Base-by-base conservation (phyloP, 2,888 invertebrate species). In the Cacoxenus indagator region DNA sequence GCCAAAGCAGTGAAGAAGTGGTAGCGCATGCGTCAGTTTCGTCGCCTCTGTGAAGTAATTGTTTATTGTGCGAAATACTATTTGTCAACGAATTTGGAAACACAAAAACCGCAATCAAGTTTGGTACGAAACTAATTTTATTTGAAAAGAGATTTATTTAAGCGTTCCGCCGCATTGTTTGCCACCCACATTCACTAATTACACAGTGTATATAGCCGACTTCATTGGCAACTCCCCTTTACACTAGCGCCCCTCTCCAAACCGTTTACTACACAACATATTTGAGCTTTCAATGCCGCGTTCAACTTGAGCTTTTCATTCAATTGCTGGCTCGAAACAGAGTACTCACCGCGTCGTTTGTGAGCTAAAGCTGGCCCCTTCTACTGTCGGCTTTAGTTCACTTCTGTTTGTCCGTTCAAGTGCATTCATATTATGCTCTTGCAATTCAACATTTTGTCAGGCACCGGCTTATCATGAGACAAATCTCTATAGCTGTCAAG, bases 301-400 rank as follows among this genome's bases (percentile, higher is more conserved):
- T 24, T 55, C 26, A 55, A 27, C 55, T 24, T 55, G 19, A 55
- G 55, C 55, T 55, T 55, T 55, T 55, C 55, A 55, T 55, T 55
- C 55, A 55, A 55, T 55, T 55, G 55, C 55, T 55, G 24, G 55
- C 55, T 19, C 17, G n/a, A 8, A 55, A 51, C 51, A 14, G 24
- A 24, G 55, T 27, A 27, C 27, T 55, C 26, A 55, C 55, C 27
- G 55, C 27, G 22, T 51, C 51, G 51, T 19, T 55, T 24, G 4
- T 27, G 55, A 24, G 55, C 27, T 55, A 6, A 11, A 5, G 55
- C 55, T 55, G 55, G n/a, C 55, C 26, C 4, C 26, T 17, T 14
- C 24, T 26, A 11, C 54, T 24, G 2, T 17, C 8, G 54, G 11
- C 9, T 11, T 54, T n/a, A 24, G 9, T 26, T 24, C n/a, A n/a